Conservation (phyloP, 2,797 vertebrate species). For the Argya squamiceps region DNA sequence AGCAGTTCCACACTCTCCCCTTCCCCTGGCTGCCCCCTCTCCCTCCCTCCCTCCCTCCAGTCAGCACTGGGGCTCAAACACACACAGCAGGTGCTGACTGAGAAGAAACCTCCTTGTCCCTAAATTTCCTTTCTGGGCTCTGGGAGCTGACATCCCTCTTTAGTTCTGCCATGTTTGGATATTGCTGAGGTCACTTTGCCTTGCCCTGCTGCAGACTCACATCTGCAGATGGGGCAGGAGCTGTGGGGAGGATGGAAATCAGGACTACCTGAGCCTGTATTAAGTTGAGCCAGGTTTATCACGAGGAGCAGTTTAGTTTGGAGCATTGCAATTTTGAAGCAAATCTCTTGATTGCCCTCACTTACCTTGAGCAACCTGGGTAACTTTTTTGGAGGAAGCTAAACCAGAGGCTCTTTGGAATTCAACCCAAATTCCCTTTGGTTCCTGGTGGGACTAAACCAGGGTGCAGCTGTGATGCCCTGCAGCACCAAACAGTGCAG, state of each 20-base stretch:
- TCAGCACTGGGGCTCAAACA: background rate
- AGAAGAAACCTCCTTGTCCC: background rate
- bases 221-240: background rate
- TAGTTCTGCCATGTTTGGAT: background rate
- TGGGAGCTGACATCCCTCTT: background rate
- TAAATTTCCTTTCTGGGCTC: background rate
- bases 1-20: background rate
- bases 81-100: background rate
- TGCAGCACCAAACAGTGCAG: background rate
- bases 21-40: background rate
- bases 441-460: background rate
- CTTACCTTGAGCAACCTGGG: background rate
- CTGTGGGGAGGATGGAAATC: background rate
- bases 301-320: background rate
- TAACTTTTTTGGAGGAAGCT: background rate
- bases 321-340: background rate
- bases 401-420: background rate
- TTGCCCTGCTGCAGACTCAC: background rate
- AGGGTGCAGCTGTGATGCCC: background rate
- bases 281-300: background rate
- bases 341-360: background rate
- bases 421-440: background rate
- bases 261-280: background rate
- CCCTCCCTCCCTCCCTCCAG: background rate
- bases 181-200: background rate